Evolutionary conservation across 2,888 invertebrate species (phyloP).

Genomic region (Cetonia aurata): DNA sequence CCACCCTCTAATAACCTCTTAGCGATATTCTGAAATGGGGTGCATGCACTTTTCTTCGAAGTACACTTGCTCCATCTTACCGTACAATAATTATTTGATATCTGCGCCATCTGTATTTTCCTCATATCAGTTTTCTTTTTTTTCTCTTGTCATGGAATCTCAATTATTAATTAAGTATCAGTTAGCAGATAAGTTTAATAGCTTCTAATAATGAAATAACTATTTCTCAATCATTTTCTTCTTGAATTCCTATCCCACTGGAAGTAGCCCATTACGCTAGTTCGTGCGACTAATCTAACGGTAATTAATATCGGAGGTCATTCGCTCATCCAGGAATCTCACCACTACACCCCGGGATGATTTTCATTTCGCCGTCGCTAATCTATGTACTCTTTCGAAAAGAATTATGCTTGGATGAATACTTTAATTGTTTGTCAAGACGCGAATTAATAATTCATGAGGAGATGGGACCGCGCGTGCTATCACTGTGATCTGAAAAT

Average conservation of each 20-base stretch:
- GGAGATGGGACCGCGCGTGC: conserved; percentile 26
- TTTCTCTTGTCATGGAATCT: no score
- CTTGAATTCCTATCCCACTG: neutral
- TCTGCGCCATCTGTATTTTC: no score
- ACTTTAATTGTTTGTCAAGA: conserved; percentile 39
- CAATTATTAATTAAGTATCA: no score
- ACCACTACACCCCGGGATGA: neutral
- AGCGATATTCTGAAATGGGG: no score
- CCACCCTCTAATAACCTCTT: no score
- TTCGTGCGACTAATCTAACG: conserved; percentile 7
- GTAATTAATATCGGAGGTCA: conserved; percentile 20
- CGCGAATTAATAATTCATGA: conserved; percentile 40
- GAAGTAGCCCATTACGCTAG: neutral
- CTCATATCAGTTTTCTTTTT: no score
- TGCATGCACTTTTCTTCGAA: no score
- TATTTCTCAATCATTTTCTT: conserved; percentile 1
- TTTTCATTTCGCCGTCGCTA: conserved; percentile 5
- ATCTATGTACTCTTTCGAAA: conserved; percentile 2
- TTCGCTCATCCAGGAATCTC: neutral
- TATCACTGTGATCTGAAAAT: conserved; percentile 30
- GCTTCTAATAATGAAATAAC: neutral
- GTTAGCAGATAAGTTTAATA: no score
- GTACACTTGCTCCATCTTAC: no score
- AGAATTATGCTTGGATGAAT: conserved; percentile 27
- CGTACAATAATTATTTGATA: no score